These are phyloP conservation scores for Sisyra terminalis DNA, from an alignment of 2,888 invertebrate genomes.

Conservation along the genomic window DNA sequence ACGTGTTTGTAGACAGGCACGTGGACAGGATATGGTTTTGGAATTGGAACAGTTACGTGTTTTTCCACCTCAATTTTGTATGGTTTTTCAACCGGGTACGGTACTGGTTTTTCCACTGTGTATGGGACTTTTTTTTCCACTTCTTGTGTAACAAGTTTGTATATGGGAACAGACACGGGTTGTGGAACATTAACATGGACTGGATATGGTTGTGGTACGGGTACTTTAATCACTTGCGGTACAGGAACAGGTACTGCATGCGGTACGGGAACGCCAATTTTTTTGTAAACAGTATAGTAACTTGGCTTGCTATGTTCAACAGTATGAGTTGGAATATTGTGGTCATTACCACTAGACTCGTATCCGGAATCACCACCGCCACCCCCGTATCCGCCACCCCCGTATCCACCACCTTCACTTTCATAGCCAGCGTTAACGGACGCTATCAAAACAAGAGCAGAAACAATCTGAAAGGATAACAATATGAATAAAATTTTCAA, in stretches of 20 bases:
- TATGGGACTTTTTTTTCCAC: conserved; percentile 57
- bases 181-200: conserved; percentile 55
- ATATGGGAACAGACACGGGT: conserved; percentile 54
- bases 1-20: conserved; percentile 59
- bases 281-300: conserved; percentile 52
- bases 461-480: no score
- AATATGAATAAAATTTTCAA: no score
- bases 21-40: conserved; percentile 58
- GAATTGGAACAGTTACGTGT: conserved; percentile 51
- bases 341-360: conserved; percentile 33
- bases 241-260: conserved; percentile 56
- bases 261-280: conserved; percentile 55
- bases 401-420: conserved; percentile 12
- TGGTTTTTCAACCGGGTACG: conserved; percentile 54
- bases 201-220: conserved; percentile 59
- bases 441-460: no score
- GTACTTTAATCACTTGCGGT: conserved; percentile 49
- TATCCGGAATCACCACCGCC: conserved; percentile 27
- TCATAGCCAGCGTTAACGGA: neutral
- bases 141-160: conserved; percentile 54
- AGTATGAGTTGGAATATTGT: conserved; percentile 36
- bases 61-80: conserved; percentile 62
- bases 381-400: conserved; percentile 21
- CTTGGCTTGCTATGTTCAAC: conserved; percentile 52
- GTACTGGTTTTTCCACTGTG: conserved; percentile 54